Evolutionary conservation across 2,888 invertebrate genomes (phyloP).

Genomic region (Ditula angustiorana): DNA sequence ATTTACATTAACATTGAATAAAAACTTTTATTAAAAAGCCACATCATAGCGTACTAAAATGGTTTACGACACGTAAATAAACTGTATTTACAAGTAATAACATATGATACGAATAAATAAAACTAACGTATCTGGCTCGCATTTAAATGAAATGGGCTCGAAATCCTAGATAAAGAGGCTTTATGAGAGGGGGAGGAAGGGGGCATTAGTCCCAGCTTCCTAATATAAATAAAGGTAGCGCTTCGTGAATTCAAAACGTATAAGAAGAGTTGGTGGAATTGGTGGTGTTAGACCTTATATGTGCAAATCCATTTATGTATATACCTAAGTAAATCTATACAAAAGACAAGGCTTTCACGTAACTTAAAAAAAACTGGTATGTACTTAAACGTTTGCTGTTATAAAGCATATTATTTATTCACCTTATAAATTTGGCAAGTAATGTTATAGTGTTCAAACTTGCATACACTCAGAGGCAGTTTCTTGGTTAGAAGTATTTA

Average conservation of each 20-base stretch:
- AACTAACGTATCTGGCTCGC: constrained; percentile 64
- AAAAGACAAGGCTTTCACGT: too few species aligned
- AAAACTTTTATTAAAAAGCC: constrained; percentile 3
- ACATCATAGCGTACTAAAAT: constrained; percentile 16
- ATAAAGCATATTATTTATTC: too few species aligned
- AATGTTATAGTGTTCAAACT: too few species aligned
- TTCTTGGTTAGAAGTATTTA: too few species aligned
- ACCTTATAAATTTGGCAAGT: too few species aligned
- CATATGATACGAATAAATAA: constrained; percentile 49
- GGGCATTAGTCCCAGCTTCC: constrained; percentile 53
- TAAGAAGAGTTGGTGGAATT: constrained; percentile 20
- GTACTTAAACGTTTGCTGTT: too few species aligned
- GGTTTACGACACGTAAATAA: constrained; percentile 30
- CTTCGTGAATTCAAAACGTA: constrained; percentile 38
- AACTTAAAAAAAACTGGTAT: too few species aligned
- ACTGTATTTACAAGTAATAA: constrained; percentile 38
- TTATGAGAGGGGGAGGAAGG: constrained; percentile 66
- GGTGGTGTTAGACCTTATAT: too few species aligned
- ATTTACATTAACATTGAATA: not conserved
- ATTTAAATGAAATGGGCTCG: constrained; percentile 82
- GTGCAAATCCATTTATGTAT: too few species aligned
- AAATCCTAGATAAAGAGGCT: constrained; percentile 79
- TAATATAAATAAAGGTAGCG: constrained; percentile 50
- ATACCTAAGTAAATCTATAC: too few species aligned
- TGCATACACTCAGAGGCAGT: too few species aligned